Evolutionary conservation across 2,113 vertebrate species (phyloP).

Genomic region (Spilogale gracilis): DNA sequence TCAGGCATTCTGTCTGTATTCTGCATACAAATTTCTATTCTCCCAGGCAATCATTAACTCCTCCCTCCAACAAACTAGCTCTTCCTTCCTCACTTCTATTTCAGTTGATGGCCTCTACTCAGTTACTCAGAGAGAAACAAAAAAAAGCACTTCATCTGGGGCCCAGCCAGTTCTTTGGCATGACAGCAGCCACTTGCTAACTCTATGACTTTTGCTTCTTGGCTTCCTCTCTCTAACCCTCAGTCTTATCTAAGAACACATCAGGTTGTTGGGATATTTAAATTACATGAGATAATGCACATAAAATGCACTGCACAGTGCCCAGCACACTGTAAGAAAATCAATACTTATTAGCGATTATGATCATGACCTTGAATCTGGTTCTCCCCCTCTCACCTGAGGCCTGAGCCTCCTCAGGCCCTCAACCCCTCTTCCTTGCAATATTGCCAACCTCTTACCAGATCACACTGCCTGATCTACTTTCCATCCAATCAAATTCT

Average conservation of each 20-base stretch:
- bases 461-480: not conserved
- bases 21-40: not conserved
- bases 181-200: not conserved
- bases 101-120: not conserved
- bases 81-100: conserved; percentile 54
- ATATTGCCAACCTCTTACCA: not conserved
- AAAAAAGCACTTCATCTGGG: not conserved
- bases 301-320: not conserved
- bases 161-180: not conserved
- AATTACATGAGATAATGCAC: conserved; percentile 17
- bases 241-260: not conserved
- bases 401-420: not conserved
- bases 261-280: not conserved
- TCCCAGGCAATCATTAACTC: not conserved
- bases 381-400: not conserved
- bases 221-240: conserved; percentile 28
- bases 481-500: conserved; percentile 39
- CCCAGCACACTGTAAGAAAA: not conserved
- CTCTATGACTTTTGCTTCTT: not conserved
- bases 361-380: not conserved
- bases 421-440: not conserved
- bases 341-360: not conserved
- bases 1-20: not conserved
- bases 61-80: not conserved
- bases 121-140: not conserved